phyloP scores from a whole-genome alignment of 64 coral and sea anemone species.

The Montipora sp. region DNA sequence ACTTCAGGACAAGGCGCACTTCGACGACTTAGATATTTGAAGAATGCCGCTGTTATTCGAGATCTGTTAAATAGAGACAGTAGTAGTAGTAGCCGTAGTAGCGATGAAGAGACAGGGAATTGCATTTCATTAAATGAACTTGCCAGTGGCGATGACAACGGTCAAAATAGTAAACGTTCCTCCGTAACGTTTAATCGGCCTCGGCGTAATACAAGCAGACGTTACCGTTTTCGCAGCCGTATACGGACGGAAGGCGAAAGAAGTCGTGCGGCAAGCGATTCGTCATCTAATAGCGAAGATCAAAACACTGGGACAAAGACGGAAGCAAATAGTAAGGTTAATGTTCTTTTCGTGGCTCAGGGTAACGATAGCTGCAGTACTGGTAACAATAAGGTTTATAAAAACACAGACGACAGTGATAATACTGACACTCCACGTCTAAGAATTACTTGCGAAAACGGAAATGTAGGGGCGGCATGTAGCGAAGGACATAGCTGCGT shows the following conservation, averaged over 20 bases:
- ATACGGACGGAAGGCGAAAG: not conserved
- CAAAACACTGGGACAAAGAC: not conserved
- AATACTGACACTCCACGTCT: not conserved
- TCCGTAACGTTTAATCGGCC: constrained; percentile 1
- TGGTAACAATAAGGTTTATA: not conserved
- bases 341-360: not conserved
- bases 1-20: constrained; percentile 27
- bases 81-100: not conserved
- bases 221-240: constrained; percentile 11
- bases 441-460: not conserved
- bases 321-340: not conserved
- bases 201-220: not conserved
- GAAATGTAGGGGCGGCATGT: not conserved
- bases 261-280: not conserved
- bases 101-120: not conserved
- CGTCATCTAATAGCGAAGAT: not conserved
- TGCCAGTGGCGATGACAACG: not conserved
- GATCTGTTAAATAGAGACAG: constrained; percentile 24
- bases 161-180: not conserved
- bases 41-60: constrained; percentile 25
- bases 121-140: not conserved
- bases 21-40: constrained; percentile 17
- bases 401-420: not conserved
- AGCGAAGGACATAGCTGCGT: not conserved
- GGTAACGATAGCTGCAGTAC: not conserved